Base-by-base conservation (phyloP, 2,113 vertebrate species). In the Eurystomus gularis region DNA sequence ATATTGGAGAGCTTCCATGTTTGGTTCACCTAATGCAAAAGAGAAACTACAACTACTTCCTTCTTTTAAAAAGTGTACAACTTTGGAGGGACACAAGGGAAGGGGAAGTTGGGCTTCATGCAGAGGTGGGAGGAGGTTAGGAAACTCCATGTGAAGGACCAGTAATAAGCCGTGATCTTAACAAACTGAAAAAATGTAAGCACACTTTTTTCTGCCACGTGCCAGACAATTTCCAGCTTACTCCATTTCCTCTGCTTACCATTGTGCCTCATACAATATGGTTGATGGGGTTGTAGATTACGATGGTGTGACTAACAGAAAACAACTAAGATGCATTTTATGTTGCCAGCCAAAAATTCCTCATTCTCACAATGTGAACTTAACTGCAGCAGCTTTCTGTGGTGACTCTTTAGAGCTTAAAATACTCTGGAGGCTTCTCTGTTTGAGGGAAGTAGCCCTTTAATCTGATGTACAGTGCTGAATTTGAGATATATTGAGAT, bases 41-140 rank as follows among this genome's bases (percentile, higher is more conserved):
- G 42, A 71, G 68, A 95, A 96, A 65, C 79, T 92, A 57, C 46
- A 92, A 26, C 25, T 87, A 73, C 76, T 96, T 97, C 90, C 70
- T 75, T 95, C 93, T 91, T 94, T 51, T 84, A 16, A 86, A 65
- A 55, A 39, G 23, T 64, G 19, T 84, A n/a, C 11, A 28, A 9
- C 24, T 94, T 89, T 5, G 29, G 25, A 75, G 81, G 17, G 49
- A 66, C 23, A 3, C 49, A 49, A 72, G 48, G 42, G 57, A 86
- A 68, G 55, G 14, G 14, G 42, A 75, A 68, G 65, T 55, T 79
- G 42, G 26, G 25, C 60, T 94, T 92, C 84, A 8, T 70, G 39
- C 3, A 48, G 60, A 37, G 35, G 12, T 3, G 24, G 39, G 24
- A 78, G 46, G 29, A 78, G 58, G 33, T 84, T 70, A 48, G 29